Percentiles rank a stretch among this genome's conserved stretches.
These are phyloP conservation scores for Crotalus horridus DNA, from an alignment of 2,113 vertebrate genomes.

Conservation along the genomic window DNA sequence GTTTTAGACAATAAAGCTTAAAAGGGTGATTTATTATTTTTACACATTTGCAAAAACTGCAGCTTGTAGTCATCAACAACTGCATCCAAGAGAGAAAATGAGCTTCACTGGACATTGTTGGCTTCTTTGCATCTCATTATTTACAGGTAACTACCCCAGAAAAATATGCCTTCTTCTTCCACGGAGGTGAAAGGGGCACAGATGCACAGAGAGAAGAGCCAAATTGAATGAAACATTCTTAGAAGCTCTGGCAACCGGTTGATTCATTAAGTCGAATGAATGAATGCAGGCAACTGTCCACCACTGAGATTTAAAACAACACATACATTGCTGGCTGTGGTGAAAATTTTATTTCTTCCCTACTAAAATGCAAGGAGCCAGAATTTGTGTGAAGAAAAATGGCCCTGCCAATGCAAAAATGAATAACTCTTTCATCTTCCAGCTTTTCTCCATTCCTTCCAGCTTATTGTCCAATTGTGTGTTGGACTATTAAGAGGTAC, in stretches of 20 bases:
- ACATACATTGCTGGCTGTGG: neutral
- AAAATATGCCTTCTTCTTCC: neutral
- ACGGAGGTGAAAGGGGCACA: neutral
- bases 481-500: neutral
- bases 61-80: neutral
- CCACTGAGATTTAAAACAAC: neutral
- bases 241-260: neutral
- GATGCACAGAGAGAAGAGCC: neutral
- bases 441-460: neutral
- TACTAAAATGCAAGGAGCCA: neutral
- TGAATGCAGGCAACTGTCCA: neutral
- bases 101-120: neutral
- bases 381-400: neutral
- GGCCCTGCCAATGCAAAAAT: neutral
- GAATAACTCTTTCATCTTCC: neutral
- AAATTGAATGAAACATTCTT: neutral
- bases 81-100: neutral
- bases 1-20: neutral
- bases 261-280: neutral
- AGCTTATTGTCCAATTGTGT: neutral
- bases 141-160: conserved; percentile 6
- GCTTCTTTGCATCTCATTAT: conserved; percentile 9
- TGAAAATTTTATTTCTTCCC: neutral
- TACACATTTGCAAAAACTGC: neutral
- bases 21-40: neutral